These are phyloP conservation scores for Heliconius ethilla DNA, from an alignment of 2,888 invertebrate genomes.

Conservation along the genomic window DNA sequence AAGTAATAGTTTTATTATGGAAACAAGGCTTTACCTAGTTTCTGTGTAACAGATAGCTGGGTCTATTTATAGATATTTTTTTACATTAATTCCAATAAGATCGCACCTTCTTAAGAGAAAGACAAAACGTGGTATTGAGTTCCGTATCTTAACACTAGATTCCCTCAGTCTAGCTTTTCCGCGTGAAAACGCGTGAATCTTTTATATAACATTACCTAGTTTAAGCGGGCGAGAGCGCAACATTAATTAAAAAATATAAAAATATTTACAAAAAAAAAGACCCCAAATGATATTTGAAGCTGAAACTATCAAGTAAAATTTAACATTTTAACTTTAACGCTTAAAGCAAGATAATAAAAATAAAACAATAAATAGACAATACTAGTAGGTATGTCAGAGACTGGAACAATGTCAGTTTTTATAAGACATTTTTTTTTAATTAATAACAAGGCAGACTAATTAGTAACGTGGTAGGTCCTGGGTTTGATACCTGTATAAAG, in stretches of 20 bases:
- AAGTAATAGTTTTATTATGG: neutral
- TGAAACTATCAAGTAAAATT: neutral
- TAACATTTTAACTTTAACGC: neutral
- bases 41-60: neutral
- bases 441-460: neutral
- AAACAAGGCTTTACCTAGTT: neutral
- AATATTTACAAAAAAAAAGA: too few relatives aligned
- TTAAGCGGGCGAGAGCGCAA: too few relatives aligned
- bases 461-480: neutral
- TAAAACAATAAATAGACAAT: neutral
- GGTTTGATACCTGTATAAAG: slow-evolving; percentile 5
- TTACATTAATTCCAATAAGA: neutral
- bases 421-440: neutral
- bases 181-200: too few relatives aligned
- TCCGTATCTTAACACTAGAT: neutral
- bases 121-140: neutral
- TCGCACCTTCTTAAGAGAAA: neutral
- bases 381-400: neutral
- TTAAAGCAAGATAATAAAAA: neutral
- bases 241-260: too few relatives aligned
- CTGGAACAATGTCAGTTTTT: slow-evolving; percentile 4
- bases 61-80: neutral
- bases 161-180: too few relatives aligned
- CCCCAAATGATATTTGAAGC: neutral
- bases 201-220: too few relatives aligned